Conservation (phyloP, 1,140 invertebrate genomes). For the Episyrphus balteatus region DNA sequence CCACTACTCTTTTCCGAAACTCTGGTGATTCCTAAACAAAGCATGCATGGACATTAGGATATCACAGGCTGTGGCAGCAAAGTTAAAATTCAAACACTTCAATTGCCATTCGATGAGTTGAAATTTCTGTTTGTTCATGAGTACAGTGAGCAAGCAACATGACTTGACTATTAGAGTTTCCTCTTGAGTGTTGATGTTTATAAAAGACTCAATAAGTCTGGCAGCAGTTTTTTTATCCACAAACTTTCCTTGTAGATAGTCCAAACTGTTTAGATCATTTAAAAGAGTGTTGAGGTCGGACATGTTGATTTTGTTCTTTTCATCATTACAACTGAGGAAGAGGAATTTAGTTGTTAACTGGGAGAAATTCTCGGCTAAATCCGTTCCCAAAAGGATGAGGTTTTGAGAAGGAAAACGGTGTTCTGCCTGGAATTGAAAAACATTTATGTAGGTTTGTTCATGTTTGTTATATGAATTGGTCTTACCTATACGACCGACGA, state of each 20-base stretch:
- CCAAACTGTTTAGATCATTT: background rate
- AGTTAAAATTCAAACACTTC: background rate
- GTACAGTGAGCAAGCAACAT: background rate
- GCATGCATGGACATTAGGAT: background rate
- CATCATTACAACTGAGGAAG: background rate
- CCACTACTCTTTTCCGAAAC: background rate
- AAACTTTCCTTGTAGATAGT: background rate
- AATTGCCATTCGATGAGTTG: background rate
- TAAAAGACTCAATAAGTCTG: background rate
- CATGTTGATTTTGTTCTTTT: background rate
- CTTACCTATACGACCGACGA: constrained; percentile 53
- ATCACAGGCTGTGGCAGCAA: background rate
- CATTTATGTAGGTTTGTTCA: background rate
- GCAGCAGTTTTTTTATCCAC: background rate
- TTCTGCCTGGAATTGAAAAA: background rate
- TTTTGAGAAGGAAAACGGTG: too few relatives aligned
- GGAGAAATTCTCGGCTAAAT: background rate
- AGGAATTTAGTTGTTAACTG: background rate
- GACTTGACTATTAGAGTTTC: background rate
- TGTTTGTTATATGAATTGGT: constrained; percentile 11
- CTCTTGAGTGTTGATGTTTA: background rate
- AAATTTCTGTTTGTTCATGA: background rate
- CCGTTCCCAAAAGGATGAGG: too few relatives aligned
- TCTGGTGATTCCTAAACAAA: background rate
- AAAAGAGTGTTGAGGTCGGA: background rate